Evolutionary conservation across 2,113 vertebrate genomes (phyloP).

Genomic region (Sebastes schlegelii): DNA sequence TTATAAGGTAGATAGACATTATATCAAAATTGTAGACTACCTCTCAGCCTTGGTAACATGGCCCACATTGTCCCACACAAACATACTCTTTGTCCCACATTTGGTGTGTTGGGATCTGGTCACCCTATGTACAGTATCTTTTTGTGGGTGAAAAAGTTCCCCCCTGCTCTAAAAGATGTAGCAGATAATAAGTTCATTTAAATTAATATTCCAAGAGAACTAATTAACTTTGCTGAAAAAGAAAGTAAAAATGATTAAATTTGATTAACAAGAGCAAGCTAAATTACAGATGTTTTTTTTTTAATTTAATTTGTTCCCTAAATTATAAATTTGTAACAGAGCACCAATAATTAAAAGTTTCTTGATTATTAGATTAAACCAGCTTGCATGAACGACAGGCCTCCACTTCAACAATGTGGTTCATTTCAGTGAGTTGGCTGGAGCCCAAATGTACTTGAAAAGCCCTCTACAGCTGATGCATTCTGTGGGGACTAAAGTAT

Average conservation of each 20-base stretch:
- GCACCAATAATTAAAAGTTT: background rate
- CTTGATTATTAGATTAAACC: background rate
- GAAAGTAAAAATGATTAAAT: background rate
- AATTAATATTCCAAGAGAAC: background rate
- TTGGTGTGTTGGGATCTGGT: too few relatives aligned
- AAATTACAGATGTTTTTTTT: background rate
- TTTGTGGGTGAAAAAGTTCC: background rate
- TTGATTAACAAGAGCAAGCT: background rate
- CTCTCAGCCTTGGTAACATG: too few relatives aligned
- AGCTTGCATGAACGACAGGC: background rate
- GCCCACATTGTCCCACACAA: too few relatives aligned
- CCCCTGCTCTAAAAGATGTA: background rate
- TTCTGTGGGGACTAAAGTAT: constrained; percentile 41
- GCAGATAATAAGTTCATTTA: background rate
- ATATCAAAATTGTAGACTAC: too few relatives aligned
- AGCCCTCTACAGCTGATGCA: constrained; percentile 39
- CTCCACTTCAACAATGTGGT: background rate
- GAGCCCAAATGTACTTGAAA: constrained; percentile 54
- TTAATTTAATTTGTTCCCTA: background rate
- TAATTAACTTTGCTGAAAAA: background rate
- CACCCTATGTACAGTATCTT: too few relatives aligned
- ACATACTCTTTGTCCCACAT: too few relatives aligned
- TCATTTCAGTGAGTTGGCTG: constrained; percentile 30
- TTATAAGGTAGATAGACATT: too few relatives aligned
- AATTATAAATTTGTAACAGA: background rate